These are phyloP conservation scores for Lycaon pictus DNA, from an alignment of 2,113 vertebrate species.

Conservation along the genomic window DNA sequence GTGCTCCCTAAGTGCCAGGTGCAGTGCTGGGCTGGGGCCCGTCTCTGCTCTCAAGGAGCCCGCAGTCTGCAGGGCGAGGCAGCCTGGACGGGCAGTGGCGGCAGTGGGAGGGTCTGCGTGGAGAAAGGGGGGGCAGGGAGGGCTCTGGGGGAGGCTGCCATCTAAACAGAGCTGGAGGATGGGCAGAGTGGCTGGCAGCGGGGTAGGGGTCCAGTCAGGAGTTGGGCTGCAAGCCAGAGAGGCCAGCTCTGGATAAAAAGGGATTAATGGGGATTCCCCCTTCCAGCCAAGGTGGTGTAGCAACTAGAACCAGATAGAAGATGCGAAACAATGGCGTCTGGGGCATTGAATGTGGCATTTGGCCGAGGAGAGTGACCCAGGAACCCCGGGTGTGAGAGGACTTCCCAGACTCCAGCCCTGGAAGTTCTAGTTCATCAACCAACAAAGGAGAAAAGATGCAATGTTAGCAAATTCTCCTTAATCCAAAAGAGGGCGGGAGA, in stretches of 20 bases:
- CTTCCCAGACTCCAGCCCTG: accelerated
- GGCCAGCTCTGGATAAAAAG: too few relatives aligned
- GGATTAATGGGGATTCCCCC: not conserved
- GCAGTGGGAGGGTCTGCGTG: too few relatives aligned
- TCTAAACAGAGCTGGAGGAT: not conserved
- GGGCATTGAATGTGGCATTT: not conserved
- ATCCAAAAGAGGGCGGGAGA: not conserved
- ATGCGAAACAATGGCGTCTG: accelerated
- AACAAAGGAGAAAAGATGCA: not conserved
- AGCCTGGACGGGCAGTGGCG: not conserved
- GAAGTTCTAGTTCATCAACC: accelerated
- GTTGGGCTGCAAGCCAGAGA: too few relatives aligned
- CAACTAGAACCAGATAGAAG: not conserved
- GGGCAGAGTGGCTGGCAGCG: accelerated
- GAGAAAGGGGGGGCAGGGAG: not conserved
- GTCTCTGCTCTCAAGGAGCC: not conserved
- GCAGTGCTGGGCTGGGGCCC: not conserved
- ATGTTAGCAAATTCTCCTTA: not conserved
- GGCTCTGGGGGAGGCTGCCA: not conserved
- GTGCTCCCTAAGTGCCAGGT: too few relatives aligned
- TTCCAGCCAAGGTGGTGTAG: not conserved
- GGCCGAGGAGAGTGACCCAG: accelerated
- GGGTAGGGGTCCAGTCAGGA: not conserved
- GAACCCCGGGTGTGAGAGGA: too few relatives aligned
- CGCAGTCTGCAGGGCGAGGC: not conserved